Percentiles rank a stretch among this genome's conserved stretches.
These are phyloP conservation scores for Pogonocichla stellata DNA, from an alignment of 2,113 vertebrate genomes.

Conservation along the genomic window DNA sequence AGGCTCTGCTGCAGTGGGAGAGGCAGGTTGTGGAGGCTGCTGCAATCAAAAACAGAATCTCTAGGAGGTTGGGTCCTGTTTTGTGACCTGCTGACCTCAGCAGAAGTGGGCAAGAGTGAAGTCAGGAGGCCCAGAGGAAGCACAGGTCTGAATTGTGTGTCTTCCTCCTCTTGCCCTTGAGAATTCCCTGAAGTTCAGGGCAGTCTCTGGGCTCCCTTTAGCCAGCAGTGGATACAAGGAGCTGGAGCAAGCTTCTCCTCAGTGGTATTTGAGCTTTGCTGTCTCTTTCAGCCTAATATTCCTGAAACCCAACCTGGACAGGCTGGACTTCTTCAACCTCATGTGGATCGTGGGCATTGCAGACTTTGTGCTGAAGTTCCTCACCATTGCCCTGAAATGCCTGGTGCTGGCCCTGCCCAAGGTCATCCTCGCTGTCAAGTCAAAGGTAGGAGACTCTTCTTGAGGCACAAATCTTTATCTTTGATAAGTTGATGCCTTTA, in stretches of 20 bases:
- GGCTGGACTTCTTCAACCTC: conserved; percentile 92
- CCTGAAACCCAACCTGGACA: conserved; percentile 88
- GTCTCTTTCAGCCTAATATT: conserved; percentile 86
- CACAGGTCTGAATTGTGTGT: not conserved
- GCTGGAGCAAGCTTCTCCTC: not conserved
- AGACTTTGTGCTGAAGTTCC: conserved; percentile 94
- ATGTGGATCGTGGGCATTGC: conserved; percentile 95
- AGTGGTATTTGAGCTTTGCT: not conserved
- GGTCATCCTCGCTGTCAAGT: conserved; percentile 93
- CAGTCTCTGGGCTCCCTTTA: not conserved
- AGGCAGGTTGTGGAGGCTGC: not conserved
- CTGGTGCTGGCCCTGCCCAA: conserved; percentile 89
- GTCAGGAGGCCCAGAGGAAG: not conserved
- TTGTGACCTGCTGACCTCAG: not conserved
- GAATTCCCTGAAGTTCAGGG: not conserved
- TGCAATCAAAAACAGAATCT: not conserved
- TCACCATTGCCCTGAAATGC: conserved; percentile 93
- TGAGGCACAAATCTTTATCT: not conserved
- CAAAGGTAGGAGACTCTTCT: conserved; percentile 81
- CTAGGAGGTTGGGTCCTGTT: not conserved
- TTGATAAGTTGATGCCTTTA: not conserved
- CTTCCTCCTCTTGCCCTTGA: not conserved
- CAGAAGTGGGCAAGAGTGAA: not conserved
- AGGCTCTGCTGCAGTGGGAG: not conserved
- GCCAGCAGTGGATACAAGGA: not conserved